Conservation (phyloP, 2,888 invertebrate genomes). For the Patella depressa region DNA sequence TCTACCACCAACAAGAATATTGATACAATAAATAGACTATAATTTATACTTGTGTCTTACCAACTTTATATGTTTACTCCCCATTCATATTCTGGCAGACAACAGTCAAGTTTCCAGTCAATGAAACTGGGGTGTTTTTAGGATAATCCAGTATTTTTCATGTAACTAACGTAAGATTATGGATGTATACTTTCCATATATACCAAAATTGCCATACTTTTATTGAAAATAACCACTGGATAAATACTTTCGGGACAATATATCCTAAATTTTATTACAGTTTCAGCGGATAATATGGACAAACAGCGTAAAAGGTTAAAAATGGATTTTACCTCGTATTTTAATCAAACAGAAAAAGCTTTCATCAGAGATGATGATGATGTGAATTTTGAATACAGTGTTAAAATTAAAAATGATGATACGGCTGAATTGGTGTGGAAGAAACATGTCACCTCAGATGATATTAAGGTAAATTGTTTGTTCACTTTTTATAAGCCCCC, state of each 20-base stretch:
- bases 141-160: no score
- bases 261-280: slow-evolving; percentile 35
- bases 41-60: no score
- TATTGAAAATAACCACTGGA: no score
- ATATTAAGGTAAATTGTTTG: slow-evolving; percentile 52
- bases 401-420: slow-evolving; percentile 41
- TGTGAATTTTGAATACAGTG: slow-evolving; percentile 51
- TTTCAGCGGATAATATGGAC: slow-evolving; percentile 57
- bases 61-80: no score
- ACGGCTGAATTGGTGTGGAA: slow-evolving; percentile 55
- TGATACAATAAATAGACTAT: no score
- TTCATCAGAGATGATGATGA: slow-evolving; percentile 45
- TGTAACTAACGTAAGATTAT: no score
- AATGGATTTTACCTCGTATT: slow-evolving; percentile 56
- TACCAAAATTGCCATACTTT: no score
- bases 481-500: background rate
- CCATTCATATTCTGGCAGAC: no score
- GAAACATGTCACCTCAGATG: slow-evolving; percentile 52
- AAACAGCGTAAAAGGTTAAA: slow-evolving; percentile 44
- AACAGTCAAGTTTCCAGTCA: no score
- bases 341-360: slow-evolving; percentile 55
- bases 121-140: no score
- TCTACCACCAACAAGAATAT: no score
- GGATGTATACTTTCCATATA: background rate
- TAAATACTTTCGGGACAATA: no score